A percentile compares a stretch with the other conserved stretches of the same genome.
Evolutionary conservation across 2,888 invertebrate genomes (phyloP).

Genomic region (Macrophya annulata): DNA sequence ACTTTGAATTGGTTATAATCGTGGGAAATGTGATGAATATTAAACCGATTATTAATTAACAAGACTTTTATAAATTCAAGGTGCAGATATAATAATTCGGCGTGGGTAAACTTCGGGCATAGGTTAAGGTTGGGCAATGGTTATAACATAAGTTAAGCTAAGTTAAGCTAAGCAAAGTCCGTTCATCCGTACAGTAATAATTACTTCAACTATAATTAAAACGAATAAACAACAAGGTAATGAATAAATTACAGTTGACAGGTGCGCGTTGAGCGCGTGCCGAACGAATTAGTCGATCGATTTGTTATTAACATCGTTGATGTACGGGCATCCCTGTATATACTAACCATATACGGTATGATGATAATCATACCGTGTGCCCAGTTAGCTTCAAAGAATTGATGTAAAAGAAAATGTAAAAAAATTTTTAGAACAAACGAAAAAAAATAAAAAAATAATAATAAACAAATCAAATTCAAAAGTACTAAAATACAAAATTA

Average conservation of each 20-base stretch:
- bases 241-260: conserved; percentile 44
- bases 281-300: conserved; percentile 43
- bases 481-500: not conserved
- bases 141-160: not conserved
- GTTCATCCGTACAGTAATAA: conserved; percentile 11
- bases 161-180: not conserved
- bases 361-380: not conserved
- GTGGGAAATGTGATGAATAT: not conserved
- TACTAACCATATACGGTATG: not conserved
- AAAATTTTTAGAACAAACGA: not conserved
- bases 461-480: not conserved
- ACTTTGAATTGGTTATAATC: too few relatives aligned
- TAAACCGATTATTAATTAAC: conserved; percentile 9
- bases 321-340: not conserved
- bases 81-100: conserved; percentile 9
- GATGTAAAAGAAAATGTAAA: too few relatives aligned
- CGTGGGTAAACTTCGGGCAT: conserved; percentile 18
- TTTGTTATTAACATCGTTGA: conserved; percentile 16
- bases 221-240: conserved; percentile 39
- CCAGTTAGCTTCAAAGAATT: too few relatives aligned
- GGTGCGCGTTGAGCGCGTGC: conserved; percentile 38
- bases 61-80: not conserved
- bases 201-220: conserved; percentile 46
- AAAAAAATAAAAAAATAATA: not conserved
- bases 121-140: conserved; percentile 13